Evolutionary conservation across 92 coral and sea anemone species (phyloP).

Genomic region (Parazoanthus swiftii): DNA sequence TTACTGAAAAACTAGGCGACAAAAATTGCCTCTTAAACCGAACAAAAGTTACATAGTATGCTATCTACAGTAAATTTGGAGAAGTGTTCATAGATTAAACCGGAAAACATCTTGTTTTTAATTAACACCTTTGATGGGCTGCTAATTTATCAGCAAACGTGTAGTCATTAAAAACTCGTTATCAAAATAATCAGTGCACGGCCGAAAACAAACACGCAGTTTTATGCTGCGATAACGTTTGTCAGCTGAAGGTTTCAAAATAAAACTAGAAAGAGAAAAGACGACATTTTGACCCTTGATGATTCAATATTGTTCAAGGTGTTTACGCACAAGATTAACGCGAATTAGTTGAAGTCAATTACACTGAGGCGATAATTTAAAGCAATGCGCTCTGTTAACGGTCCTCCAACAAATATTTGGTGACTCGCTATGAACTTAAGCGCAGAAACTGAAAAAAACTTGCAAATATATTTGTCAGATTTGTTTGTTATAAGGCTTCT

Average conservation of each 20-base stretch:
- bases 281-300: not conserved
- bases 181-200: constrained; percentile 9
- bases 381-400: not conserved
- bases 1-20: too few relatives aligned
- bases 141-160: constrained; percentile 31
- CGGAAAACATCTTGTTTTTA: not conserved
- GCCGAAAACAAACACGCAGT: not conserved
- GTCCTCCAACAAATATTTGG: not conserved
- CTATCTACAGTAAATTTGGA: too few relatives aligned
- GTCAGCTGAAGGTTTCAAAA: not conserved
- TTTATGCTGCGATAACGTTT: not conserved
- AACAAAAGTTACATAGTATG: too few relatives aligned
- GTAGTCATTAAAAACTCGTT: constrained; percentile 31
- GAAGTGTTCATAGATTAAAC: too few relatives aligned
- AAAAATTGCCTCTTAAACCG: too few relatives aligned
- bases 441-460: not conserved
- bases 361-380: constrained; percentile 5
- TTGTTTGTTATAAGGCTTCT: constrained; percentile 9
- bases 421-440: not conserved
- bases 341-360: constrained; percentile 27
- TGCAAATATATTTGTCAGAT: not conserved
- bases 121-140: constrained; percentile 26
- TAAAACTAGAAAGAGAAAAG: not conserved
- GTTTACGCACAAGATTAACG: not conserved
- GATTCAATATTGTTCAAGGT: constrained; percentile 21